phyloP scores from a whole-genome alignment of 2,797 vertebrate species.

The Chrosomus eos region DNA sequence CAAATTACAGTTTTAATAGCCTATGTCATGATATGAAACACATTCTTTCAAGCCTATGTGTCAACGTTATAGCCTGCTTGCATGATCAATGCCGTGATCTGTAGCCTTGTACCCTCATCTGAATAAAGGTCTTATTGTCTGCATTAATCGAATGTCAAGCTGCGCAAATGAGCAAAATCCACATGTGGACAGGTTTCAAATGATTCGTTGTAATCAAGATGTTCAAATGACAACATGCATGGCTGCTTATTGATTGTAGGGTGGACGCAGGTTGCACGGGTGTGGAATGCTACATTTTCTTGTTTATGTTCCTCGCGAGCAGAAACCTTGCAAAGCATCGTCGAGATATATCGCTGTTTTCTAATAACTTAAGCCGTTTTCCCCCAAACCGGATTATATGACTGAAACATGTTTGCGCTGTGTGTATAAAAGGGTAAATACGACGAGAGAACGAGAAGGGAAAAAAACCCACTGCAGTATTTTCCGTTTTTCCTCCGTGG shows the following conservation, averaged over 20 bases:
- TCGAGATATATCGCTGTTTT: constrained; percentile 26
- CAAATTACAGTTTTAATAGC: not conserved
- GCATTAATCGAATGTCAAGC: constrained; percentile 42
- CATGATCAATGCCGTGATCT: constrained; percentile 53
- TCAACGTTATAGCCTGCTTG: constrained; percentile 31
- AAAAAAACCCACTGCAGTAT: constrained; percentile 82
- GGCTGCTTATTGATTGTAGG: constrained; percentile 72
- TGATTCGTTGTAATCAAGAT: constrained; percentile 19
- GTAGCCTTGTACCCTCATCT: not conserved
- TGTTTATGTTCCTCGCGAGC: constrained; percentile 66
- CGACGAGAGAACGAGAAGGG: constrained; percentile 51
- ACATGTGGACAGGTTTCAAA: constrained; percentile 21
- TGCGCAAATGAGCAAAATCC: constrained; percentile 23
- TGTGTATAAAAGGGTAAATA: constrained; percentile 10
- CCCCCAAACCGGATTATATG: not conserved
- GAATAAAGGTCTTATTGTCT: constrained; percentile 20
- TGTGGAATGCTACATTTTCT: constrained; percentile 78
- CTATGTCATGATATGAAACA: not conserved
- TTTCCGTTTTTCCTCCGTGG: constrained; percentile 50
- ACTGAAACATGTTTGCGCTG: not conserved
- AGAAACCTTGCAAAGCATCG: constrained; percentile 56
- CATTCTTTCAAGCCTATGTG: not conserved
- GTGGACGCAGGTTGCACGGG: constrained; percentile 78
- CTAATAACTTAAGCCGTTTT: constrained; percentile 19
- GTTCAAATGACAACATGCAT: constrained; percentile 23